A percentile compares a stretch with the other conserved stretches of the same genome.
These are phyloP conservation scores for Hirtodrosophila duncani DNA, from an alignment of 2,888 invertebrate species.

Conservation along the genomic window DNA sequence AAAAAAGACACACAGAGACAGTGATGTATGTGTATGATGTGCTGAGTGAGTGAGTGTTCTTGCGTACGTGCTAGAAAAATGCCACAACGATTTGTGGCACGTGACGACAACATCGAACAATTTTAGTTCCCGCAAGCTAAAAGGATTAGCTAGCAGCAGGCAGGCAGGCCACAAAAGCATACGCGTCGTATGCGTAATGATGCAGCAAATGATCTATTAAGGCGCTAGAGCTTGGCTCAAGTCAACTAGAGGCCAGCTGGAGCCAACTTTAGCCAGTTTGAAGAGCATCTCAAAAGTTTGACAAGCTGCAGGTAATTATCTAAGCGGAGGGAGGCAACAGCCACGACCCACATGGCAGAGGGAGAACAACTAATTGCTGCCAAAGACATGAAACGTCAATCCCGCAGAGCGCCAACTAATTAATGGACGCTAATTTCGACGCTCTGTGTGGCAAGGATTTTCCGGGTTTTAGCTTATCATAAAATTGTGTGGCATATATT, in stretches of 20 bases:
- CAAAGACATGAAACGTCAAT: constrained; percentile 54
- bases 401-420: constrained; percentile 53
- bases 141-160: constrained; percentile 51
- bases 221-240: constrained; percentile 12
- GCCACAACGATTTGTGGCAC: constrained; percentile 46
- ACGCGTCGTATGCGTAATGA: constrained; percentile 55
- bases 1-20: constrained; percentile 42
- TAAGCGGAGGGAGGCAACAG: constrained; percentile 3
- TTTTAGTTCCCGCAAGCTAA: constrained; percentile 26
- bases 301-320: constrained; percentile 32
- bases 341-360: no score
- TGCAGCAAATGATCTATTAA: constrained; percentile 62
- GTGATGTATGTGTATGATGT: constrained; percentile 48
- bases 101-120: constrained; percentile 49
- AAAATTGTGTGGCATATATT: constrained; percentile 50
- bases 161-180: constrained; percentile 5
- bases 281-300: constrained; percentile 24
- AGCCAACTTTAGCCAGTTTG: neutral
- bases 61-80: constrained; percentile 44
- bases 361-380: neutral
- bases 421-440: constrained; percentile 62
- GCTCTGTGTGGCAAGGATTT: constrained; percentile 1
- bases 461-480: constrained; percentile 39
- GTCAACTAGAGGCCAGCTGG: constrained; percentile 10
- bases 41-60: constrained; percentile 8